Conservation (phyloP, 2,113 vertebrate genomes). For the Pagrus major region DNA sequence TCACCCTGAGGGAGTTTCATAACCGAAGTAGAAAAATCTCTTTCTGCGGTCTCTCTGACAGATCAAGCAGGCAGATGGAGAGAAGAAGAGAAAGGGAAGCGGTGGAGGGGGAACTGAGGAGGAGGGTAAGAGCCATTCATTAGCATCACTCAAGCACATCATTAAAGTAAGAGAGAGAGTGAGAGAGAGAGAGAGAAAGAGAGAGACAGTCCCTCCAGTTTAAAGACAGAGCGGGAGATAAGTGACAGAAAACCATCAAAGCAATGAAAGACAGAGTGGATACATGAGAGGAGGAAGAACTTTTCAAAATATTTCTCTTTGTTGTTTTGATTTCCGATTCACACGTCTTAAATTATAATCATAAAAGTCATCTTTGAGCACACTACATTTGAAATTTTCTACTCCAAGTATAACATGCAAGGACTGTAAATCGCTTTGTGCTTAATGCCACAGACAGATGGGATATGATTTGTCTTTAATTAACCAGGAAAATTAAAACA, state of each 20-base stretch:
- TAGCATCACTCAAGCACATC: constrained; percentile 64
- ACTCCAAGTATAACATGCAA: neutral
- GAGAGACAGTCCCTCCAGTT: constrained; percentile 20
- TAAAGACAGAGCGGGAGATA: constrained; percentile 45
- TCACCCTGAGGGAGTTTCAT: constrained; percentile 63
- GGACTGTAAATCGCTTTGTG: neutral
- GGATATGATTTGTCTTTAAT: neutral
- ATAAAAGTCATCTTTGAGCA: neutral
- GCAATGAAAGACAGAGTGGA: constrained; percentile 25
- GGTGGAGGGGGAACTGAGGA: constrained; percentile 12
- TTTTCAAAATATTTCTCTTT: constrained; percentile 36
- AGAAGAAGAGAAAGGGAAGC: constrained; percentile 26
- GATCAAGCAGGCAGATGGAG: constrained; percentile 63
- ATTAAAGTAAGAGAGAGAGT: too few species aligned
- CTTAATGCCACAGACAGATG: neutral
- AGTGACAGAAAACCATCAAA: constrained; percentile 62
- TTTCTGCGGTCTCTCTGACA: constrained; percentile 48
- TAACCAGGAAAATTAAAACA: constrained; percentile 15
- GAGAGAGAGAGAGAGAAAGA: constrained; percentile 10
- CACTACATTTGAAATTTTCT: neutral
- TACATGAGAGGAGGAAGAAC: constrained; percentile 5
- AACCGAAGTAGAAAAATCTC: constrained; percentile 49
- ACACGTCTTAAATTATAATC: constrained; percentile 9
- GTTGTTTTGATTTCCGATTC: constrained; percentile 30
- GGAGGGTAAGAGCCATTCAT: constrained; percentile 57